Evolutionary conservation across 2,113 vertebrate species (phyloP).

Genomic region (Nothobranchius kuhntae): DNA sequence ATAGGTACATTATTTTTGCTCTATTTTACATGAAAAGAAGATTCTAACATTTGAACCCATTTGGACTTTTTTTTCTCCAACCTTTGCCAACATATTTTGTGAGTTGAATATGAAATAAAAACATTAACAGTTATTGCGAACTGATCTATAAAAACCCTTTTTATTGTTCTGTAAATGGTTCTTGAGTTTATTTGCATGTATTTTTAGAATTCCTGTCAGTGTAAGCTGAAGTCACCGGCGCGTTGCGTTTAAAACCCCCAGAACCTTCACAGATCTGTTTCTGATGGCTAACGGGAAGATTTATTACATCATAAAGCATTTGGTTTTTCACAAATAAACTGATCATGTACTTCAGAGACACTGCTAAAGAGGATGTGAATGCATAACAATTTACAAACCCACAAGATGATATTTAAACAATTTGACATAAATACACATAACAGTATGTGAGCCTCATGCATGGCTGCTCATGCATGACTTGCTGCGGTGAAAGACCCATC

Average conservation of each 20-base stretch:
- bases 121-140: no score
- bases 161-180: not conserved
- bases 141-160: no score
- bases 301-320: not conserved
- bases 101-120: no score
- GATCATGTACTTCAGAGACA: not conserved
- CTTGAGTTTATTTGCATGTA: slow-evolving; percentile 15
- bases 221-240: not conserved
- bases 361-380: not conserved
- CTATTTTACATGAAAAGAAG: no score
- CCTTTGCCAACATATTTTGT: no score
- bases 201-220: slow-evolving; percentile 16
- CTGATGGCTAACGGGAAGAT: not conserved
- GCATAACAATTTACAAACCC: not conserved
- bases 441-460: slow-evolving; percentile 9
- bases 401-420: slow-evolving; percentile 13
- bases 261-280: slow-evolving; percentile 9
- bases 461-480: slow-evolving; percentile 53
- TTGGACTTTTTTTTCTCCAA: no score
- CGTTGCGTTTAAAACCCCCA: slow-evolving; percentile 1
- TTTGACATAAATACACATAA: slow-evolving; percentile 7
- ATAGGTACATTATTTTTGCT: no score
- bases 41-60: no score
- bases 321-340: not conserved
- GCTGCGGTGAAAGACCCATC: slow-evolving; percentile 24